Evolutionary conservation across 1,140 invertebrate genomes (phyloP), one percentile per base, ranked within the genome.

Genomic region (Zaprionus africanus): DNA sequence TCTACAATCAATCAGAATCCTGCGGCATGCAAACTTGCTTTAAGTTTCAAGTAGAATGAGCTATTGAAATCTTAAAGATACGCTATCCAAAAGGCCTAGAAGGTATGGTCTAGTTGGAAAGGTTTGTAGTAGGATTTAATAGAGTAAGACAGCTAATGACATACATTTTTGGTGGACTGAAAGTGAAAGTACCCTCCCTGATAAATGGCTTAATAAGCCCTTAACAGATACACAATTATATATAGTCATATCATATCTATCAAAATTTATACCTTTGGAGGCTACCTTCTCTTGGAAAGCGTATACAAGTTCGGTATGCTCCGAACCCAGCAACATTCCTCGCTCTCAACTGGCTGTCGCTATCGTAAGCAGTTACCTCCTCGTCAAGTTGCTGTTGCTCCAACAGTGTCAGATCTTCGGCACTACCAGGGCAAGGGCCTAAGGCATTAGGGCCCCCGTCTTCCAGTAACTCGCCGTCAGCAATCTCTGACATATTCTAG

Each of bases 351-450:
- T 67, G 38, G 13, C 34, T 51, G 53, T 51, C 24, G 22, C 34
- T 38, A 67, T 28, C 28, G 34, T 57, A 43, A 36, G 34, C 58
- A 75, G 66, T 76, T 76, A 76, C 67, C 67, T 76, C 73, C 54
- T 76, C 73, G 34, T 76, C 73, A 24, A 60, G 22, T 53, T 65
- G 73, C 67, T 46, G 67, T 38, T 64, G 67, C 12, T 76, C 73
- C 60, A 63, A 28, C 53, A 59, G 26, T 53, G 68, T n/a, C 67
- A 43, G 67, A 41, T 71, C 73, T 31, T 76, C 73, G 28, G 64
- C 43, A 60, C 34, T 73, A 57, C 5, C 28, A 28, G 17, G 15
- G 51, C 63, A 66, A 31, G 49, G 49, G 36, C 13, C 31, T 17
- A 19, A 7, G 61, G 58, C 31, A 34, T 34, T 34, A 34, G 31